Conservation (phyloP, 2,113 vertebrate species). For the Hippocampus zosterae region DNA sequence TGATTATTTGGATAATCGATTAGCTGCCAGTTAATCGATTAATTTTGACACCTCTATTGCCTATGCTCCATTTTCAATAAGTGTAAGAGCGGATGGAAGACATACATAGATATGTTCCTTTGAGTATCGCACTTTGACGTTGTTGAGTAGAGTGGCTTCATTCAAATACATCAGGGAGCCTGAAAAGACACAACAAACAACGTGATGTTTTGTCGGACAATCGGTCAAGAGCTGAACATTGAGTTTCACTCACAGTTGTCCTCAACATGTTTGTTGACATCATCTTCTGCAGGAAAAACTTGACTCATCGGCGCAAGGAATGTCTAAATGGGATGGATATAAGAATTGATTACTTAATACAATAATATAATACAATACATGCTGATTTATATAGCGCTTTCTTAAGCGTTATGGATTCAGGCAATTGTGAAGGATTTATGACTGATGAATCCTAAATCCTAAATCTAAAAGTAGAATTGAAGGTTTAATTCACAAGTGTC, state of each 20-base stretch:
- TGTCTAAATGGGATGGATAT: slow-evolving; percentile 69
- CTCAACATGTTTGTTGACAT: slow-evolving; percentile 93
- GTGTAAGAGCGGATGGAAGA: slow-evolving; percentile 25
- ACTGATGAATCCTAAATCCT: too few relatives aligned
- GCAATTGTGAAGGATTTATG: background rate
- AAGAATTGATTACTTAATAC: background rate
- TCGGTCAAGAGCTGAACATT: background rate
- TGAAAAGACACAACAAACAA: slow-evolving; percentile 50
- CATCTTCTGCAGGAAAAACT: slow-evolving; percentile 96
- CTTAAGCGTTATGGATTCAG: background rate
- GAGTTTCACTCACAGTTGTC: slow-evolving; percentile 88
- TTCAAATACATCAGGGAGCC: slow-evolving; percentile 99
- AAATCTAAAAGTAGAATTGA: too few relatives aligned
- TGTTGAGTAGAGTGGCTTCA: slow-evolving; percentile 98
- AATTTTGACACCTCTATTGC: too few relatives aligned
- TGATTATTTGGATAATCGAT: too few relatives aligned
- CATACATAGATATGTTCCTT: slow-evolving; percentile 98
- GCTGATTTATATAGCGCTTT: too few relatives aligned
- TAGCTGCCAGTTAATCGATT: too few relatives aligned
- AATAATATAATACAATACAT: too few relatives aligned
- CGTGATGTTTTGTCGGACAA: background rate
- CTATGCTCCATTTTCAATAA: background rate
- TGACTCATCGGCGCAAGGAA: slow-evolving; percentile 90
- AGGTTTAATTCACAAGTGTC: too few relatives aligned
- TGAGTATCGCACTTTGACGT: slow-evolving; percentile 90